Evolutionary conservation across 2,113 vertebrate genomes (phyloP), one percentile per base, ranked within the genome.

Genomic region (Coracopsis vasa): DNA sequence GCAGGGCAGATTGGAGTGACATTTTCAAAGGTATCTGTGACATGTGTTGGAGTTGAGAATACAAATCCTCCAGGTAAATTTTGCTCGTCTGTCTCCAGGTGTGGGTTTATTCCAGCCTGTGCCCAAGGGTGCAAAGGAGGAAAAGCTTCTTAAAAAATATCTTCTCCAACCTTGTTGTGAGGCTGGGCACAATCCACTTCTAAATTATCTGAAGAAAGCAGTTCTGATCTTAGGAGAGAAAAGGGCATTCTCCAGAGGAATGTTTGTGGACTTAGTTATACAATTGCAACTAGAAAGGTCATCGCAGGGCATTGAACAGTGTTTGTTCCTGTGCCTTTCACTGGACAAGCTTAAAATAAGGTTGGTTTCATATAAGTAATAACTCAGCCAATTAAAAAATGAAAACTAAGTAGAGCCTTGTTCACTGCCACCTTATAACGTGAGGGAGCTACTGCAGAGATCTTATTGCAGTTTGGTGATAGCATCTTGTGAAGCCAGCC

Each of bases 251-350:
- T 20, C 70, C 74, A 93, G 42, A 91, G 58, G 93, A 93, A 81
- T 42, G 9, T 85, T 95, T 92, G 80, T 54, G 71, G 58, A 72
- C 4, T 0, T 47, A 47, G 65, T 88, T 91, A 47, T 60, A 94
- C 81, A 97, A 93, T 79, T 82, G 56, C 28, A 79, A 64, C 56
- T 41, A 74, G 37, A 92, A 92, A 95, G 92, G 95, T 95, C 90
- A 95, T 80, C 1, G 0, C 0, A 84, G 91, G 50, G 90, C 88
- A 93, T 87, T 1, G 0, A 91, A 61, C 80, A 23, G 20, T 70
- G 58, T 94, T 92, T 92, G 54, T 74, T 92, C 80, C 74, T 78
- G 48, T 72, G 81, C 41, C 82, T 94, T 94, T 94, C 79, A 66
- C n/a, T 47, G 62, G 83, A 24, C n/a, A 77, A 93, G n/a, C 72